A percentile compares a stretch with the other conserved stretches of the same genome.
phyloP scores from a whole-genome alignment of 2,797 vertebrate species.

The Hapalemur alaotrensis region DNA sequence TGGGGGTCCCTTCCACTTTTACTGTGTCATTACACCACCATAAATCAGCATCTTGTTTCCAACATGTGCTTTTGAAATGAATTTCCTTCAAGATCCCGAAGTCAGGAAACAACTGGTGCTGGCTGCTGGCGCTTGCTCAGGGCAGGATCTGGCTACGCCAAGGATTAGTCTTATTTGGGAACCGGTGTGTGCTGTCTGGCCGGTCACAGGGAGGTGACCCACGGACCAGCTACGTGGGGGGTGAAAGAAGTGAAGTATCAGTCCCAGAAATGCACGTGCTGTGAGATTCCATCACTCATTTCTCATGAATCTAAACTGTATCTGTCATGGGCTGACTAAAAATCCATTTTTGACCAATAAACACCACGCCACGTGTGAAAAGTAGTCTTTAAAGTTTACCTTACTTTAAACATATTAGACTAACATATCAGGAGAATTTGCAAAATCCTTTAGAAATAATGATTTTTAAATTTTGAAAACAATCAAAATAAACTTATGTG shows the following conservation, averaged over 20 bases:
- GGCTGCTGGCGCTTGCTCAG: neutral
- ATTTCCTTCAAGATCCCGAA: neutral
- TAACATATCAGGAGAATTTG: neutral
- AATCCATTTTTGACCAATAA: neutral
- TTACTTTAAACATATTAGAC: neutral
- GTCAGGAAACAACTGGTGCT: neutral
- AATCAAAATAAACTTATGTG: neutral
- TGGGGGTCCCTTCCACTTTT: neutral
- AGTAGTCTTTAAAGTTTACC: neutral
- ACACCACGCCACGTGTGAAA: neutral
- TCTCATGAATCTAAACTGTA: neutral
- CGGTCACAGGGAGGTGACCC: accelerated
- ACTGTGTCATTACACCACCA: neutral
- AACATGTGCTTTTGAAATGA: neutral
- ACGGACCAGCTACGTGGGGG: neutral
- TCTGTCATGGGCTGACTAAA: neutral
- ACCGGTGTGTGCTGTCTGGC: neutral
- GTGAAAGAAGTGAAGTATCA: neutral
- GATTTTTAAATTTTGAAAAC: conserved; percentile 9
- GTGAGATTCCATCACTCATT: neutral
- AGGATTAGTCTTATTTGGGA: neutral
- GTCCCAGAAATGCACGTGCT: neutral
- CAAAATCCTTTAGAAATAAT: neutral
- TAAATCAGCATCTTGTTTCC: neutral
- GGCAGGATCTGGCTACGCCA: neutral